Evolutionary conservation across 2,113 vertebrate species (phyloP).

Genomic region (Phasianus colchicus): DNA sequence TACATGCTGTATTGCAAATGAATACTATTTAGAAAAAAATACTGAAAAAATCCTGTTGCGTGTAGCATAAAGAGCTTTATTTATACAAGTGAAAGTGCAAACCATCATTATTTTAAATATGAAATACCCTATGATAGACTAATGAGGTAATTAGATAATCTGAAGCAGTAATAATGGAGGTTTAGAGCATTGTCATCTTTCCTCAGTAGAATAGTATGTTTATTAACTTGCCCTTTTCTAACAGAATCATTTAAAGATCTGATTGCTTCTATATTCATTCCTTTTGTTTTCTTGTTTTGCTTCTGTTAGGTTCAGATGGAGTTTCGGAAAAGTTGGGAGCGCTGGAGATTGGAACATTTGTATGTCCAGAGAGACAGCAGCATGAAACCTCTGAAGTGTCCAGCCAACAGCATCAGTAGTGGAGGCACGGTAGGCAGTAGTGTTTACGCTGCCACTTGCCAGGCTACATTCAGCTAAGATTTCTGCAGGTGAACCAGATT

Average conservation of each 20-base stretch:
- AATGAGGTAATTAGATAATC: constrained; percentile 42
- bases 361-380: constrained; percentile 80
- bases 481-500: constrained; percentile 11
- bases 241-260: constrained; percentile 42
- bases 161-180: constrained; percentile 21
- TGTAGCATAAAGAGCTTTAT: neutral
- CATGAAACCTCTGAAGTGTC: constrained; percentile 83
- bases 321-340: constrained; percentile 84
- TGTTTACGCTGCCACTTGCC: constrained; percentile 74
- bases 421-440: constrained; percentile 77
- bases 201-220: constrained; percentile 24
- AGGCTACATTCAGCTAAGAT: constrained; percentile 75
- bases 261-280: neutral
- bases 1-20: neutral
- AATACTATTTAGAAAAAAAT: constrained; percentile 16
- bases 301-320: constrained; percentile 81
- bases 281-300: constrained; percentile 33
- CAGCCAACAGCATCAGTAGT: constrained; percentile 79
- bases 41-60: neutral
- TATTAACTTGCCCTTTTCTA: constrained; percentile 22
- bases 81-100: constrained; percentile 12
- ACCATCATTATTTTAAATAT: constrained; percentile 16
- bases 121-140: neutral
- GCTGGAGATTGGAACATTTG: constrained; percentile 79
- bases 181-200: constrained; percentile 59